phyloP scores from a whole-genome alignment of 2,797 vertebrate species.

The Telmatherina bonti region DNA sequence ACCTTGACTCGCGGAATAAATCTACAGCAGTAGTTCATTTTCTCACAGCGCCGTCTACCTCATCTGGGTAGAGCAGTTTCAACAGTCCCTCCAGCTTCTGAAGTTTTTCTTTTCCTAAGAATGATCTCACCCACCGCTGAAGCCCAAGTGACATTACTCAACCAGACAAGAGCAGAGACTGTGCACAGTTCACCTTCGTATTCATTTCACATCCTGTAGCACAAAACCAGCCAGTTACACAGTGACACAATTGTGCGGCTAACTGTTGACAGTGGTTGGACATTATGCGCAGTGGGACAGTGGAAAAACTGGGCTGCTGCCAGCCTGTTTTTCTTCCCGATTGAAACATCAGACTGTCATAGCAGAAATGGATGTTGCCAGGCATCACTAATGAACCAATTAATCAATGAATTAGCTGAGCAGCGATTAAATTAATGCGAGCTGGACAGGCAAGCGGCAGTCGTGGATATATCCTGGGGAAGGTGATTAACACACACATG shows the following conservation, averaged over 20 bases:
- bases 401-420: constrained; percentile 85
- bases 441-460: constrained; percentile 75
- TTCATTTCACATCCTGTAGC: constrained; percentile 71
- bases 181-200: constrained; percentile 74
- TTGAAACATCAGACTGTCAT: constrained; percentile 83
- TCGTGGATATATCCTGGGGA: constrained; percentile 79
- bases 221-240: constrained; percentile 61
- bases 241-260: constrained; percentile 68
- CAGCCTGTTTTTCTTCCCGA: constrained; percentile 76
- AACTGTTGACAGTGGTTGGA: constrained; percentile 73
- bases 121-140: constrained; percentile 73
- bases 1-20: constrained; percentile 73
- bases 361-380: constrained; percentile 82
- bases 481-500: constrained; percentile 75
- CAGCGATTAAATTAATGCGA: constrained; percentile 82
- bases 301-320: constrained; percentile 73
- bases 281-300: constrained; percentile 71
- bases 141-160: constrained; percentile 78
- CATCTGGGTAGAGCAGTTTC: constrained; percentile 55
- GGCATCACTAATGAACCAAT: constrained; percentile 85
- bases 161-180: constrained; percentile 66
- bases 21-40: constrained; percentile 60
- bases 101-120: constrained; percentile 65
- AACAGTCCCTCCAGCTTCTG: constrained; percentile 58
- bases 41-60: constrained; percentile 61